phyloP scores from a whole-genome alignment of 1,140 invertebrate genomes.

The Anastatus disparis region DNA sequence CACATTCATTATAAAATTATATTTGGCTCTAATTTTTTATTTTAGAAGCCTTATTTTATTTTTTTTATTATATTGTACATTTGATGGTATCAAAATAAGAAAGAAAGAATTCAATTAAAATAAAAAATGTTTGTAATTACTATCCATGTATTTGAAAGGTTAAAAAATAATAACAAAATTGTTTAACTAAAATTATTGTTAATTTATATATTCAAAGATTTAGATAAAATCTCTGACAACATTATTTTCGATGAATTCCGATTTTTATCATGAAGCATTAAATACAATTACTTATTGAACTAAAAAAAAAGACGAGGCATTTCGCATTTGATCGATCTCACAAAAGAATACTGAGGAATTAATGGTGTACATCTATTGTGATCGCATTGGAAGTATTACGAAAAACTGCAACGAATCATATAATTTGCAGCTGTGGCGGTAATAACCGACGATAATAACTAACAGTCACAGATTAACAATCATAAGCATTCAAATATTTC shows the following conservation, averaged over 20 bases:
- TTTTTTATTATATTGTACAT: background rate
- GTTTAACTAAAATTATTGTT: constrained; percentile 14
- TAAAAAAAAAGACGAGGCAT: background rate
- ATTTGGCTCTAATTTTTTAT: too few species aligned
- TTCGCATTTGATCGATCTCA: constrained; percentile 22
- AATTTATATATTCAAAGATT: constrained; percentile 20
- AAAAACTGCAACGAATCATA: constrained; percentile 12
- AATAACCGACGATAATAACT: constrained; percentile 19
- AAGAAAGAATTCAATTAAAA: background rate
- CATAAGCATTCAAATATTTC: constrained; percentile 13
- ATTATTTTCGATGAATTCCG: too few species aligned
- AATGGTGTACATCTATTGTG: constrained; percentile 27
- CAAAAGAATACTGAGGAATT: constrained; percentile 29
- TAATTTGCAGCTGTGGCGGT: constrained; percentile 18
- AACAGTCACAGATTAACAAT: constrained; percentile 3
- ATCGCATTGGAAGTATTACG: constrained; percentile 31
- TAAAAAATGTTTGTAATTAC: constrained; percentile 1
- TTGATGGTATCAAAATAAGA: too few species aligned
- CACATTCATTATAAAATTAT: too few species aligned
- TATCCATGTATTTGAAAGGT: constrained; percentile 21
- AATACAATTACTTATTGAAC: constrained; percentile 3
- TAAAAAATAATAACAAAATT: constrained; percentile 30
- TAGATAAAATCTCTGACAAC: constrained; percentile 9
- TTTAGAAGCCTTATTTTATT: too few species aligned
- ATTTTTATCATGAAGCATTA: too few species aligned